phyloP scores from a whole-genome alignment of 2,797 vertebrate species.

The Rhinichthys osculus region DNA sequence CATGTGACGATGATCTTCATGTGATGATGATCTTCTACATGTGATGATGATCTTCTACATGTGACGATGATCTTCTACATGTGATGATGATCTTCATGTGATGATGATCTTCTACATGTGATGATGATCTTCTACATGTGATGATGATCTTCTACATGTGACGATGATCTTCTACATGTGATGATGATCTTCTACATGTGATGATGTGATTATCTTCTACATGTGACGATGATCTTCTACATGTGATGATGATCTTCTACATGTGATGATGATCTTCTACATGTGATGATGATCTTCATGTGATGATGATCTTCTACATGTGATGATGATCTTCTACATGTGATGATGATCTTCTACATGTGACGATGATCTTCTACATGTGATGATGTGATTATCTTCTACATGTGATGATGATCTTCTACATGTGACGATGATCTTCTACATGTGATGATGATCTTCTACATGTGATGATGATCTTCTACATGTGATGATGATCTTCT shows the following conservation, averaged over 20 bases:
- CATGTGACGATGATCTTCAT: conserved; percentile 25
- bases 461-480: conserved; percentile 2
- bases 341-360: background rate
- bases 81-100: conserved; percentile 6
- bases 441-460: conserved; percentile 13
- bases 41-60: background rate
- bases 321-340: background rate
- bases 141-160: background rate
- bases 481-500: conserved; percentile 7
- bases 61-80: background rate
- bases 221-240: background rate
- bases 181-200: conserved; percentile 13
- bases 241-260: conserved; percentile 4
- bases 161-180: background rate
- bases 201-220: no score
- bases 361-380: background rate
- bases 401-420: background rate
- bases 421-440: background rate
- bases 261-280: background rate
- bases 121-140: conserved; percentile 4
- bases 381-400: background rate
- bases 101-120: background rate
- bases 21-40: background rate
- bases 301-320: conserved; percentile 2
- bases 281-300: conserved; percentile 1